Evolutionary conservation across 2,888 invertebrate species (phyloP), one percentile per base, ranked within the genome.

Genomic region (Macrostomum cliftonense): DNA sequence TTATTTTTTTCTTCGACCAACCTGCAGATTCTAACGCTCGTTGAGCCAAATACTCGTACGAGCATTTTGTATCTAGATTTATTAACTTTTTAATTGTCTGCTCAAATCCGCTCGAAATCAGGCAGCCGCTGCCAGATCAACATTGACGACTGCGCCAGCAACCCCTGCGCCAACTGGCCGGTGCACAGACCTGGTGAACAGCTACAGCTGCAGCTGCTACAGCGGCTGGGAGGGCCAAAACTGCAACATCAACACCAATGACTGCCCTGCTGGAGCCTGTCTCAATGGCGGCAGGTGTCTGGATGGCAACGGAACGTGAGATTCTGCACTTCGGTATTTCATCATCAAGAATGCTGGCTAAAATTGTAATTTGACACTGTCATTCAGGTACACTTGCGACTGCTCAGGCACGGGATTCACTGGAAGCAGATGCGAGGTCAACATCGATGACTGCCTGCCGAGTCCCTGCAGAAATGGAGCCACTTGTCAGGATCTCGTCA

Each of bases 121-220:
- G 83, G 83, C 1, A 80, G 81, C 60, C 79, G 82, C 68, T 89
- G 89, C 68, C 59, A 70, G 40, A 50, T 43, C 5, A 64, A 89
- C 65, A 81, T 86, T 39, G 78, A 88, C 71, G 88, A 89, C 72
- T 91, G 89, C 69, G 70, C 68, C 52, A 77, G 81, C 0, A 74
- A 75, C 42, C 84, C 86, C 0, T 63, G 62, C 49, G 40, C 49
- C 51, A 47, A 46, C 13, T n/a, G 61, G 59, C 7, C 28, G n/a
- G 9, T 55, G 55, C 39, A 39, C 48, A 13, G 55, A 55, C 37
- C 40, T 38, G n/a, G 20, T 52, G 12, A 47, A 38, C 36, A n/a
- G 17, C 2, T 55, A 50, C 7, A 37, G 39, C 28, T 50, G 50
- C 36, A 42, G 16, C 20, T 56, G 56, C 47, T 12, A n/a, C 50